Conservation (phyloP, 2,113 vertebrate genomes). For the Speoplatyrhinus poulsoni region DNA sequence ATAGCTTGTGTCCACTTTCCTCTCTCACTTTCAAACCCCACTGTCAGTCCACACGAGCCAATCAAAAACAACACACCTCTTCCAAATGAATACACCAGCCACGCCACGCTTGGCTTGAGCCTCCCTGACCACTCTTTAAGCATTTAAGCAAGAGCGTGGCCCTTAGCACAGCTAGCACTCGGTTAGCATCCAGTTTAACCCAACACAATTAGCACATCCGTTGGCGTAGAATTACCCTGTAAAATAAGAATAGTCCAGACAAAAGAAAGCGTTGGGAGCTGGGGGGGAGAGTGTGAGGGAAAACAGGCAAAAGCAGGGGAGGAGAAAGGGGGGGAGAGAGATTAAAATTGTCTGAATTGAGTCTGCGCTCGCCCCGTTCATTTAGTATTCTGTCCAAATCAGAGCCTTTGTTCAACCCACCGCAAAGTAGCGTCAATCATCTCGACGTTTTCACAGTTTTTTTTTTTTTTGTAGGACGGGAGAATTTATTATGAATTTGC, state of each 20-base stretch:
- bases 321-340: slow-evolving; percentile 69
- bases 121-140: slow-evolving; percentile 66
- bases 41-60: slow-evolving; percentile 12
- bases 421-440: slow-evolving; percentile 86
- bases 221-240: slow-evolving; percentile 77
- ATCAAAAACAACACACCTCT: slow-evolving; percentile 13
- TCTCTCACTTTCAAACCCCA: slow-evolving; percentile 4
- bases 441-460: slow-evolving; percentile 53
- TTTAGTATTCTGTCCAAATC: slow-evolving; percentile 82
- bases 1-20: slow-evolving; percentile 7
- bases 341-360: slow-evolving; percentile 85
- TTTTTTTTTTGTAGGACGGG: slow-evolving; percentile 75
- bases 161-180: slow-evolving; percentile 65
- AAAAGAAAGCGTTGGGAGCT: slow-evolving; percentile 56
- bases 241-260: slow-evolving; percentile 74
- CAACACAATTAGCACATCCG: slow-evolving; percentile 78
- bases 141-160: slow-evolving; percentile 75
- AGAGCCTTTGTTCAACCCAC: slow-evolving; percentile 77
- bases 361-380: slow-evolving; percentile 80
- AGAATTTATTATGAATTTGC: slow-evolving; percentile 85
- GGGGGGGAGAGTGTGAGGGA: slow-evolving; percentile 28
- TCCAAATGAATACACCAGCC: slow-evolving; percentile 36
- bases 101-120: slow-evolving; percentile 42
- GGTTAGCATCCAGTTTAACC: slow-evolving; percentile 74
- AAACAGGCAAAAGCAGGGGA: slow-evolving; percentile 56